Base-by-base conservation (phyloP, 2,797 vertebrate species). In the Heteromormyrus szaboi region DNA sequence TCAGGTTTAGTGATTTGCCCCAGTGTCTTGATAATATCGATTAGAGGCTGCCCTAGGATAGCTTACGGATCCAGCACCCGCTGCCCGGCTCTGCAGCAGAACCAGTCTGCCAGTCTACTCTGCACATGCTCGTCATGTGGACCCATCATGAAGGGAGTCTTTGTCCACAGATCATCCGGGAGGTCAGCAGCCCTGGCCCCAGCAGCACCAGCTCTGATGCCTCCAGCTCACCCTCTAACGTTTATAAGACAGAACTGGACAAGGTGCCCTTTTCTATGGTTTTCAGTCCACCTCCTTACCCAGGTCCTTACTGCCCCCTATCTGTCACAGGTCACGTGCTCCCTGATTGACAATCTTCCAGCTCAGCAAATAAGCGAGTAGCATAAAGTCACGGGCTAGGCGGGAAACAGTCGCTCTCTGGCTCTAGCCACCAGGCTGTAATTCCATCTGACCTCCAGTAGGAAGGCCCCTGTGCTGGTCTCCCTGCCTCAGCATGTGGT, bases 121-220 rank as follows among this genome's bases (percentile, higher is more conserved):
- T 48, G 87, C 44, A 7, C 41, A 72, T 51, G 14, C 12, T 72
- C 1, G 1, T 87, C 50, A 50, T 25, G 50, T 54, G 68, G 19
- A 33, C 37, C 17, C 29, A 33, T 81, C 5, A 54, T 37, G 48
- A 53, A 79, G 72, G 19, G 4, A 22, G 37, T 59, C 33, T 83
- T 84, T 51, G 37, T 51, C 25, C 7, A 0, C 94, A 97, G 97
- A 95, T 96, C 89, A 97, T 97, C 91, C 96, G 95, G 90, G 97
- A 97, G 88, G 94, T 94, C 22, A 97, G 93, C 93, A 93, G 91
- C 68, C 93, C 95, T 0, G 65, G 9, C 0, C 92, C 44, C 68
- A 88, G 92, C 86, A 81, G 72, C 0, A 90, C 92, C 0, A 93
- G 91, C 4, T 25, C 90, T 19, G 96, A 96, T 65, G 89, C 89